Percentiles rank a stretch among this genome's conserved stretches.
Evolutionary conservation across 2,113 vertebrate genomes (phyloP).

Genomic region (Ifrita kowaldi): DNA sequence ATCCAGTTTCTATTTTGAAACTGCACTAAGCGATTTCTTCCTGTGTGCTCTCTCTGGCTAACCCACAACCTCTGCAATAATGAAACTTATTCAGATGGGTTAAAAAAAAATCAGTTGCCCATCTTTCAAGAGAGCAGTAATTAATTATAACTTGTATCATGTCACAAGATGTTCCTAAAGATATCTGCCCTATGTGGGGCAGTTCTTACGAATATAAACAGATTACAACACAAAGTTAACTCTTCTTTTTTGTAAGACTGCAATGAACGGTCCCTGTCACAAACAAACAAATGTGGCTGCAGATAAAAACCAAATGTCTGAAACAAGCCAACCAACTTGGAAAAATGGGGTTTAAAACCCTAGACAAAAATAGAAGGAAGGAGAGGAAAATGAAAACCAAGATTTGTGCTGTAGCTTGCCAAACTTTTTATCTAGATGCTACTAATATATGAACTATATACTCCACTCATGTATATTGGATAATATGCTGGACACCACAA

Average conservation of each 20-base stretch:
- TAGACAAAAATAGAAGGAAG: background rate
- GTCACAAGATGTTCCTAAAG: background rate
- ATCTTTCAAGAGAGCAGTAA: background rate
- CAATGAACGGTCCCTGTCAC: background rate
- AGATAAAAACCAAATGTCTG: background rate
- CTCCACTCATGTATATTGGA: background rate
- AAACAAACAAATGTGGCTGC: background rate
- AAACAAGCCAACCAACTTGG: background rate
- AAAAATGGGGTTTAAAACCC: background rate
- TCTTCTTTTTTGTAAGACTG: background rate
- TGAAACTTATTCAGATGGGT: fast-evolving
- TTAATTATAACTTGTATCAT: background rate
- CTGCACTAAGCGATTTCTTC: background rate
- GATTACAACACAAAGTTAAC: background rate
- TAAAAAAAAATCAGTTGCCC: background rate
- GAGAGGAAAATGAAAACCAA: background rate
- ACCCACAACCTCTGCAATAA: background rate
- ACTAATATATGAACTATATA: background rate
- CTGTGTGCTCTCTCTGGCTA: background rate
- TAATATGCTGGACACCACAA: background rate
- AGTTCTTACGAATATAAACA: background rate
- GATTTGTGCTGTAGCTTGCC: background rate
- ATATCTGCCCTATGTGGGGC: background rate
- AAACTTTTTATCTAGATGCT: background rate
- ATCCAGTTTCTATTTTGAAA: background rate